phyloP scores from a whole-genome alignment of 1,140 invertebrate species.

The Drosophila pseudoobscura region DNA sequence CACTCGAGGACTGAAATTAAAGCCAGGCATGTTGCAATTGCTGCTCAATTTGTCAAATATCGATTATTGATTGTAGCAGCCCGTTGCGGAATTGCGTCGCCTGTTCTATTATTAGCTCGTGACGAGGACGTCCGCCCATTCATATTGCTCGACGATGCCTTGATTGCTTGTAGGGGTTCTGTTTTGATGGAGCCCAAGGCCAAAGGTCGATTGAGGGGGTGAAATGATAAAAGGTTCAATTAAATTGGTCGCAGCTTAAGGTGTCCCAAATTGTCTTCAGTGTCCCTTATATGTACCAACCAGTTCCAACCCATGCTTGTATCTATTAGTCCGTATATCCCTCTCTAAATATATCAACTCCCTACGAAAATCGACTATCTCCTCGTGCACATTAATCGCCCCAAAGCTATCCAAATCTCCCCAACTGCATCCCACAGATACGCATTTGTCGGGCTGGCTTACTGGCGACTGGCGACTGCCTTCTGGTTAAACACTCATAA shows the following conservation, averaged over 20 bases:
- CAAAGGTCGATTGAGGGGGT: slow-evolving; percentile 41
- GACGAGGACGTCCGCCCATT: not conserved
- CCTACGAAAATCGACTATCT: not conserved
- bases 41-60: slow-evolving; percentile 68
- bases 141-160: slow-evolving; percentile 12
- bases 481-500: slow-evolving; percentile 34
- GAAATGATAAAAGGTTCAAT: not conserved
- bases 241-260: too few relatives aligned
- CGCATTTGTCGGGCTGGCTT: slow-evolving; percentile 2
- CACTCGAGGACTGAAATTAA: slow-evolving; percentile 59
- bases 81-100: slow-evolving; percentile 23
- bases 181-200: slow-evolving; percentile 25
- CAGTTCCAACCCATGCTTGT: too few relatives aligned
- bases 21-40: slow-evolving; percentile 48
- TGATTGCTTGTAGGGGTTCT: slow-evolving; percentile 43
- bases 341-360: too few relatives aligned
- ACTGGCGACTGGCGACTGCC: slow-evolving; percentile 20
- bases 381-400: too few relatives aligned
- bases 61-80: slow-evolving; percentile 68
- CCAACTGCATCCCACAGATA: slow-evolving; percentile 11
- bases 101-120: slow-evolving; percentile 57
- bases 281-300: too few relatives aligned
- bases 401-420: not conserved
- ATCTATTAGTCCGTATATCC: not conserved
- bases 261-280: too few relatives aligned